These are phyloP conservation scores for Notolepis coatsorum DNA, from an alignment of 2,797 vertebrate species.

Conservation along the genomic window DNA sequence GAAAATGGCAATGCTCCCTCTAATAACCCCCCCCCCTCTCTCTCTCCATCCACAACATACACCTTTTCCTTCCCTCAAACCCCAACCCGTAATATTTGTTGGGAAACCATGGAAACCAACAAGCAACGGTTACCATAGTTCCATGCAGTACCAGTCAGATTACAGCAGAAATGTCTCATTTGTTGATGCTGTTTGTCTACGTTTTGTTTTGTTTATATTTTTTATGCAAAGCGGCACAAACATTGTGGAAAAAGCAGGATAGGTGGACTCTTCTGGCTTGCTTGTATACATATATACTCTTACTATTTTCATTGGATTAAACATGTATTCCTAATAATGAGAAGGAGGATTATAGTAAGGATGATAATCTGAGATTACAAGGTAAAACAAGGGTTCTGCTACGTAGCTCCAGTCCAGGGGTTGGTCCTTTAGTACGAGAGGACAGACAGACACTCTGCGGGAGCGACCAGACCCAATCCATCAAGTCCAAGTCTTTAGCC, in stretches of 20 bases:
- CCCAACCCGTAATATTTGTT: conserved; percentile 11
- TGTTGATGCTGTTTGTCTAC: conserved; percentile 57
- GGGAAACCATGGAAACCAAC: not conserved
- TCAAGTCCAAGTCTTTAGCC: conserved; percentile 43
- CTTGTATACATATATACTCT: conserved; percentile 53
- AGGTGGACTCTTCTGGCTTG: conserved; percentile 71
- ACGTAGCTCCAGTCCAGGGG: conserved; percentile 54
- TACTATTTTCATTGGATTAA: conserved; percentile 65
- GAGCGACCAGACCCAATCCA: conserved; percentile 31
- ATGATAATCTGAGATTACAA: conserved; percentile 68
- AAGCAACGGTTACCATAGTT: conserved; percentile 40
- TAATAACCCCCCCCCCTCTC: conserved; percentile 5
- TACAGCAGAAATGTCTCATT: conserved; percentile 65
- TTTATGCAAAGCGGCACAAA: conserved; percentile 78
- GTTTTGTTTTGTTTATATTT: conserved; percentile 59
- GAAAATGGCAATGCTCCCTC: conserved; percentile 54
- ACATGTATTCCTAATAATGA: conserved; percentile 64
- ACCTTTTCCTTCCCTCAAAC: conserved; percentile 40
- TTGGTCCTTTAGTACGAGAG: conserved; percentile 36
- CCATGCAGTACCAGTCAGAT: conserved; percentile 80
- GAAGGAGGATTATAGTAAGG: conserved; percentile 62
- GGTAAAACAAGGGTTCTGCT: conserved; percentile 54
- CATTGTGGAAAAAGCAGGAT: conserved; percentile 77
- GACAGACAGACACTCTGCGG: conserved; percentile 38
- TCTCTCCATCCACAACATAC: not conserved